Conservation (phyloP, 2,797 vertebrate species). For the Discoglossus pictus region DNA sequence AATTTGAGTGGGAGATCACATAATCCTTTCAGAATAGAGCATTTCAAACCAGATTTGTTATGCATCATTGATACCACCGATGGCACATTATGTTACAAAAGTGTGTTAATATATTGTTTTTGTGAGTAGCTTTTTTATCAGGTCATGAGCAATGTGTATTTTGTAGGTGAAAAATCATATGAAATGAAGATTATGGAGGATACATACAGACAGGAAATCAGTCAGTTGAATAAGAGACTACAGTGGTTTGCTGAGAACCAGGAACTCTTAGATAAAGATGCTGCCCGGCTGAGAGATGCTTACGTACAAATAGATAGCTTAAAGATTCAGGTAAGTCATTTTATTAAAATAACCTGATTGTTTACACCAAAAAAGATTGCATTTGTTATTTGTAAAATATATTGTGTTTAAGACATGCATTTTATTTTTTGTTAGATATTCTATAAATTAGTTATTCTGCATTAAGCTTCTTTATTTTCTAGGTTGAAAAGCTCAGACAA, state of each 20-base stretch:
- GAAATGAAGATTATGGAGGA: constrained; percentile 79
- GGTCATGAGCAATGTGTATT: too few species aligned
- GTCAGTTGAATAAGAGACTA: constrained; percentile 77
- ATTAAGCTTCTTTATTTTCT: constrained; percentile 14
- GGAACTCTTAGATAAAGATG: constrained; percentile 85
- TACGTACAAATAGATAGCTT: constrained; percentile 80
- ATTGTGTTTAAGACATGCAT: not conserved
- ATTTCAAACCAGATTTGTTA: too few species aligned
- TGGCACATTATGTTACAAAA: too few species aligned
- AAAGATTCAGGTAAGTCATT: constrained; percentile 74
- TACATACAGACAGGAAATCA: constrained; percentile 79
- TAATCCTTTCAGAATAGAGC: too few species aligned
- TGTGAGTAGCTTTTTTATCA: too few species aligned
- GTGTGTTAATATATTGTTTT: too few species aligned
- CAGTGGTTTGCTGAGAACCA: constrained; percentile 93
- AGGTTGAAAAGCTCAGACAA: constrained; percentile 84
- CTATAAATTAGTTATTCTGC: too few species aligned
- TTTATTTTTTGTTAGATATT: constrained; percentile 22
- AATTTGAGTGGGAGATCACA: too few species aligned
- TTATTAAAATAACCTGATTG: not conserved
- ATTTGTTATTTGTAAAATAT: not conserved
- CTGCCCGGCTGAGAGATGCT: constrained; percentile 78
- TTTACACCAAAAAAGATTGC: not conserved
- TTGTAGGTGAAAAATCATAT: constrained; percentile 75
- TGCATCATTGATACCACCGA: too few species aligned